phyloP scores from a whole-genome alignment of 2,797 vertebrate genomes.

The Prunella strophiata region DNA sequence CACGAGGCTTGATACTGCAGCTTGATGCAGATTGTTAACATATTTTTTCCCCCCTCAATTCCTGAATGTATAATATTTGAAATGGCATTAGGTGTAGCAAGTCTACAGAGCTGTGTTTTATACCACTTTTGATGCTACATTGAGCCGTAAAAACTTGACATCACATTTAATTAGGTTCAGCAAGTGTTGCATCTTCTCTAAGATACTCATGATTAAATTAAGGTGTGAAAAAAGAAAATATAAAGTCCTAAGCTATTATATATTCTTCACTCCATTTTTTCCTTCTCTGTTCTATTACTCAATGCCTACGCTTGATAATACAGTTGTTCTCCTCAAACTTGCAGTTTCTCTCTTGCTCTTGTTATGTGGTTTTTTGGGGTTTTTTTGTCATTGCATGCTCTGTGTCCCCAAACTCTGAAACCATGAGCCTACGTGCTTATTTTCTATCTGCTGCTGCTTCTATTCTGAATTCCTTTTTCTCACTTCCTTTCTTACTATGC shows the following conservation, averaged over 20 bases:
- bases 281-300: not conserved
- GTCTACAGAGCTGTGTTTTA: not conserved
- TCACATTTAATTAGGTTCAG: not conserved
- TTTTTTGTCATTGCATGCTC: not conserved
- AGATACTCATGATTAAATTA: not conserved
- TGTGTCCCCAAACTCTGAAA: not conserved
- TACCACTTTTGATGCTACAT: not conserved
- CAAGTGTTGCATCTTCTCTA: not conserved
- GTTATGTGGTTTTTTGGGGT: not conserved
- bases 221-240: not conserved
- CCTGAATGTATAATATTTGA: not conserved
- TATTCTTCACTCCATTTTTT: not conserved
- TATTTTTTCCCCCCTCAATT: not conserved
- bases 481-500: not conserved
- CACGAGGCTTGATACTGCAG: not conserved
- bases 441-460: slow-evolving; percentile 7
- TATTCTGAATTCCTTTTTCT: not conserved
- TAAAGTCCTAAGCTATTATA: accelerated
- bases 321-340: not conserved
- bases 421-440: not conserved
- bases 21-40: not conserved
- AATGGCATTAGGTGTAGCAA: not conserved
- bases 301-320: not conserved
- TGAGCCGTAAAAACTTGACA: not conserved
- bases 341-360: not conserved